phyloP scores from a whole-genome alignment of 1,140 invertebrate genomes.

The Littorina saxatilis region DNA sequence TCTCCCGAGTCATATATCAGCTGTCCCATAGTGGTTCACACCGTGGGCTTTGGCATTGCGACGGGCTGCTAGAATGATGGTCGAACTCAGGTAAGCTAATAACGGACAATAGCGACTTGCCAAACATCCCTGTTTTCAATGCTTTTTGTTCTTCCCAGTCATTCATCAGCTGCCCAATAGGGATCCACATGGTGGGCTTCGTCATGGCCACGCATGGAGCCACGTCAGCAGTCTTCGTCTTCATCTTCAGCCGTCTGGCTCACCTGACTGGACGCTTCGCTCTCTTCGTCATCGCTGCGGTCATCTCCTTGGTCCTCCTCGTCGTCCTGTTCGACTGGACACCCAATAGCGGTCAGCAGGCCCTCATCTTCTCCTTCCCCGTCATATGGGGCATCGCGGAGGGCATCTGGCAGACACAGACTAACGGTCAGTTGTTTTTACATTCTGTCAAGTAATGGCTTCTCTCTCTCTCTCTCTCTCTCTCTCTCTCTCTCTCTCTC shows the following conservation, averaged over 20 bases:
- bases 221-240: constrained; percentile 90
- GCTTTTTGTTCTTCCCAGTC: too few relatives aligned
- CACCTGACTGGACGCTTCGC: constrained; percentile 92
- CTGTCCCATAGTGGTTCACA: too few relatives aligned
- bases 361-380: constrained; percentile 91
- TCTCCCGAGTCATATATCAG: too few relatives aligned
- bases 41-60: too few relatives aligned
- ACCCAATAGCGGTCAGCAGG: constrained; percentile 85
- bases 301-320: constrained; percentile 50
- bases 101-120: too few relatives aligned
- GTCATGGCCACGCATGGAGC: constrained; percentile 97
- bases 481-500: background rate
- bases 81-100: too few relatives aligned
- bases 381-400: constrained; percentile 95
- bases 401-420: constrained; percentile 97
- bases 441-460: too few relatives aligned
- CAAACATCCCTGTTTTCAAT: too few relatives aligned
- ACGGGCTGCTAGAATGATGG: too few relatives aligned
- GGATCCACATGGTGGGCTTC: constrained; percentile 93
- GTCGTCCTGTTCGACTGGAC: constrained; percentile 81
- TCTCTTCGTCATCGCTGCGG: constrained; percentile 82
- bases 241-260: constrained; percentile 93
- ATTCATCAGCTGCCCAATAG: constrained; percentile 93
- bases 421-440: constrained; percentile 87
- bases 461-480: background rate